Conservation (phyloP, 2,888 invertebrate genomes). For the Cecidostiba fungosa region DNA sequence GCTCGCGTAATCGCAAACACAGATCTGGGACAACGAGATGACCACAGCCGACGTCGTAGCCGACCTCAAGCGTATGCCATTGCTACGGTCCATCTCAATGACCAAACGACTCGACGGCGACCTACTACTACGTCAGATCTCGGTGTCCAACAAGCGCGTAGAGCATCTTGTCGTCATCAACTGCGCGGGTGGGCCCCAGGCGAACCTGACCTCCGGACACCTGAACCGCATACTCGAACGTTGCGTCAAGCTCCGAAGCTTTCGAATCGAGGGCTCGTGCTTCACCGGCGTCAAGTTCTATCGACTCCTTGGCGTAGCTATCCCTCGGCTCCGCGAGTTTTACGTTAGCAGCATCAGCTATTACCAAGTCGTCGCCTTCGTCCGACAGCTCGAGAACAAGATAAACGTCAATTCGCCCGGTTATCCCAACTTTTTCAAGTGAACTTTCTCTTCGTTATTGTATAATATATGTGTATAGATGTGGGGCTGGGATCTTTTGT, state of each 20-base stretch:
- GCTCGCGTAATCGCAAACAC: background rate
- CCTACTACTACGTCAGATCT: conserved; percentile 72
- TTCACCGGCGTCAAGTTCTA: conserved; percentile 74
- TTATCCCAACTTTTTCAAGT: conserved; percentile 45
- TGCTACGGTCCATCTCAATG: conserved; percentile 69
- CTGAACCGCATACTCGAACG: conserved; percentile 72
- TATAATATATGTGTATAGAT: too few species aligned
- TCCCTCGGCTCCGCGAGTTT: conserved; percentile 66
- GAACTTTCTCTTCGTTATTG: background rate
- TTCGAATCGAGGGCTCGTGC: conserved; percentile 69
- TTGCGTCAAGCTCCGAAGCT: conserved; percentile 72
- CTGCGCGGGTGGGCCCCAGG: conserved; percentile 31
- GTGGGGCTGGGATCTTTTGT: too few species aligned
- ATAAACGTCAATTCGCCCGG: conserved; percentile 63
- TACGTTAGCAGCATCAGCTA: conserved; percentile 11
- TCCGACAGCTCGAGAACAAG: conserved; percentile 68
- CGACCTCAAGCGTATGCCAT: conserved; percentile 72
- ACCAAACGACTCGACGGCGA: conserved; percentile 70
- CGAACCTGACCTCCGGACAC: conserved; percentile 68
- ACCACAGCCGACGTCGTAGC: conserved; percentile 68
- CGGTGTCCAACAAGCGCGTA: conserved; percentile 71
- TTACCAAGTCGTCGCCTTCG: conserved; percentile 66
- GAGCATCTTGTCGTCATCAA: conserved; percentile 66
- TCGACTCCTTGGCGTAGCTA: conserved; percentile 69
- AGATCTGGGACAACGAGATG: conserved; percentile 68